Evolutionary conservation across 2,797 vertebrate genomes (phyloP).

Genomic region (Cirrhinus molitorella): DNA sequence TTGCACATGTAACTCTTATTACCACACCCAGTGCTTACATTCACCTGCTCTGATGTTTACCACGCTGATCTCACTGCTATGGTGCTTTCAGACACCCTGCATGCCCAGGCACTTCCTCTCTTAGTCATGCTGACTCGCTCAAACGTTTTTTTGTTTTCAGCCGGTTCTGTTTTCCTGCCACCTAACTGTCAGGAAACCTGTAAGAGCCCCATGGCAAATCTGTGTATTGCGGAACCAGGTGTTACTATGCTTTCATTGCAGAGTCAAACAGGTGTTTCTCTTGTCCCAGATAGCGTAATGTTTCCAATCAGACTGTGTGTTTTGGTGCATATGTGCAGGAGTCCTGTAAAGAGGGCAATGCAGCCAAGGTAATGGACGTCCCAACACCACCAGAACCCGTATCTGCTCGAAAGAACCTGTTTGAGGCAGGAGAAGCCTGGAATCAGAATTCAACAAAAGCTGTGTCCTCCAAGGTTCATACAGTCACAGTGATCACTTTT

Average conservation of each 20-base stretch:
- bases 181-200: slow-evolving; percentile 22
- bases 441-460: slow-evolving; percentile 72
- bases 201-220: slow-evolving; percentile 2
- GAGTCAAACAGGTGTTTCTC: not conserved
- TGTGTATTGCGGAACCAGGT: slow-evolving; percentile 7
- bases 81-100: slow-evolving; percentile 18
- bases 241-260: slow-evolving; percentile 8
- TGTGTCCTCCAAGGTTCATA: slow-evolving; percentile 79
- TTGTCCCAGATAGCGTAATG: not conserved
- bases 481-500: not conserved
- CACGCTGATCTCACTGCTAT: slow-evolving; percentile 10
- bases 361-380: slow-evolving; percentile 79
- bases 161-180: not conserved
- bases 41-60: slow-evolving; percentile 37
- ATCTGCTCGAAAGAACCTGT: slow-evolving; percentile 86
- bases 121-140: slow-evolving; percentile 26
- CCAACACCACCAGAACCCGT: slow-evolving; percentile 79
- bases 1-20: not conserved
- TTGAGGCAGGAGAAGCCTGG: slow-evolving; percentile 87
- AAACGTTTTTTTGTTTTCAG: not conserved
- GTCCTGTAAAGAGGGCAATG: slow-evolving; percentile 77
- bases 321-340: slow-evolving; percentile 72
- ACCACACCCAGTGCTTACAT: slow-evolving; percentile 17
- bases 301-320: not conserved
- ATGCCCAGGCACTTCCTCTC: slow-evolving; percentile 35